phyloP scores from a whole-genome alignment of 2,113 vertebrate genomes.

The Caloenas nicobarica region DNA sequence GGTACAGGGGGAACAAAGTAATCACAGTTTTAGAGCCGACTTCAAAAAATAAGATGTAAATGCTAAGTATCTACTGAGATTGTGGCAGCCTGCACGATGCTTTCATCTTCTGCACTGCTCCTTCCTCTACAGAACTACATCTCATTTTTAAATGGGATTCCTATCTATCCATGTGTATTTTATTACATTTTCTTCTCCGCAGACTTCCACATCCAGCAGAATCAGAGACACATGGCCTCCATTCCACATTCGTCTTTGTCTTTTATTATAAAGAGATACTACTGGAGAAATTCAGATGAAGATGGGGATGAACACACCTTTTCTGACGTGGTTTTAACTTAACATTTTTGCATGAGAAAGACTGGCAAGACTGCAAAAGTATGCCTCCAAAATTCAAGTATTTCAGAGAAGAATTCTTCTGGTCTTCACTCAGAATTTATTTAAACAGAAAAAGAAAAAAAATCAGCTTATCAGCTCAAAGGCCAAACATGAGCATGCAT shows the following conservation, averaged over 20 bases:
- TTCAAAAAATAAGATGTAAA: neutral
- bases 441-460: neutral
- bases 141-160: constrained; percentile 18
- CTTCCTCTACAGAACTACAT: neutral
- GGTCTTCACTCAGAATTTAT: neutral
- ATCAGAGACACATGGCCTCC: neutral
- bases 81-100: neutral
- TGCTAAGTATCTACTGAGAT: neutral
- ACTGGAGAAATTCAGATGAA: neutral
- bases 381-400: neutral
- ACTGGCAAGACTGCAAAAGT: neutral
- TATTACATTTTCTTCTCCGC: neutral
- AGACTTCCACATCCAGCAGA: neutral
- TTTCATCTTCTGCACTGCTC: neutral
- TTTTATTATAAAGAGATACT: neutral
- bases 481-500: neutral
- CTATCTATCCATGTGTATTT: neutral
- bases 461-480: neutral
- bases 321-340: neutral
- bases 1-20: neutral
- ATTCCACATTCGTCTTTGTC: neutral
- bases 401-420: neutral
- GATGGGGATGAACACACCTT: neutral
- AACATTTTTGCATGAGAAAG: neutral
- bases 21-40: neutral